Percentiles rank a stretch among this genome's conserved stretches.
Conservation (phyloP, 2,113 vertebrate genomes). For the Aleadryas rufinucha region DNA sequence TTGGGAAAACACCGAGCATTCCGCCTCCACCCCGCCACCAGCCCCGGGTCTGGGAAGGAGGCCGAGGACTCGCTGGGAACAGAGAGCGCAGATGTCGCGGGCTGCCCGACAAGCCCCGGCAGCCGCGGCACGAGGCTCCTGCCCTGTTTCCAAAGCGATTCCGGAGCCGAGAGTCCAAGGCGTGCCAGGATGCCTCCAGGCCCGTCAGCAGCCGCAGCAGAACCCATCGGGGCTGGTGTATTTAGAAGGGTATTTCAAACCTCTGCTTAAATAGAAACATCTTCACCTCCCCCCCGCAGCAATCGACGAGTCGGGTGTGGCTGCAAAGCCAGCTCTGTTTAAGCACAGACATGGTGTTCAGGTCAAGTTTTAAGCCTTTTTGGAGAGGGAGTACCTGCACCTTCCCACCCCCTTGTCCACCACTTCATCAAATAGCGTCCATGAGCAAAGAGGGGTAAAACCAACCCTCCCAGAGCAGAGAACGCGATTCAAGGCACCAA, state of each 20-base stretch:
- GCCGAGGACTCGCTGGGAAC: not conserved
- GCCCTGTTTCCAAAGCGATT: not conserved
- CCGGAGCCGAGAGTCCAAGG: not conserved
- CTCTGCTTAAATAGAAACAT: slow-evolving; percentile 23
- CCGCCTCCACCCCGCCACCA: not conserved
- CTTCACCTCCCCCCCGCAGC: not conserved
- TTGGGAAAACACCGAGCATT: not conserved
- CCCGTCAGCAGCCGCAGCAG: not conserved
- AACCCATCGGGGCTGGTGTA: not conserved
- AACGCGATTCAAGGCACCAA: accelerated
- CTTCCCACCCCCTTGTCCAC: not conserved
- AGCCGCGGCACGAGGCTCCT: not conserved
- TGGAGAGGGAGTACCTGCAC: accelerated
- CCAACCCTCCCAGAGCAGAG: not conserved
- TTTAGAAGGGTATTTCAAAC: slow-evolving; percentile 38
- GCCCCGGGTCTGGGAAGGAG: not conserved
- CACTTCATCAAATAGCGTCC: accelerated
- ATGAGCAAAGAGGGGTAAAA: not conserved
- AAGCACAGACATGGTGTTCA: not conserved
- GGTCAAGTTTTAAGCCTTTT: not conserved
- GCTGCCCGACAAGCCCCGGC: not conserved
- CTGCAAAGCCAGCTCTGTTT: not conserved
- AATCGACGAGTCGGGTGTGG: accelerated
- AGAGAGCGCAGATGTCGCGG: not conserved
- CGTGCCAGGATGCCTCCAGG: not conserved